A percentile compares a stretch with the other conserved stretches of the same genome.
These are phyloP conservation scores for Semotilus atromaculatus DNA, from an alignment of 2,797 vertebrate genomes.

Conservation along the genomic window DNA sequence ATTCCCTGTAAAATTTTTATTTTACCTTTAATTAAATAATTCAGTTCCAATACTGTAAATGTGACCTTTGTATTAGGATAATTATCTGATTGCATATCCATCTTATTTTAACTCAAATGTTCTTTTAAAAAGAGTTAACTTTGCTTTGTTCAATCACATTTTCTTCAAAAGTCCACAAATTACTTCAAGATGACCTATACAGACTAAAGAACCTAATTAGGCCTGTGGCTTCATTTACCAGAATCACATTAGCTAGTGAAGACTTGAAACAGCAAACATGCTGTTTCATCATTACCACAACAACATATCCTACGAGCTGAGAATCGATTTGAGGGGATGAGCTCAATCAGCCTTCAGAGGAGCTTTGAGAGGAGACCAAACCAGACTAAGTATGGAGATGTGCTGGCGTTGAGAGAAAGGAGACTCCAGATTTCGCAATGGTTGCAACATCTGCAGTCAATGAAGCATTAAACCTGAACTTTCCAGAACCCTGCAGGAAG, in stretches of 20 bases:
- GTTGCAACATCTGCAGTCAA: slow-evolving; percentile 66
- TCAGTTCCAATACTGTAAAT: background rate
- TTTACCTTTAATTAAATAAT: background rate
- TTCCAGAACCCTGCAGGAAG: slow-evolving; percentile 61
- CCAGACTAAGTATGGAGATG: slow-evolving; percentile 54
- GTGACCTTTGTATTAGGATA: background rate
- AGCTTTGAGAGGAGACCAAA: slow-evolving; percentile 53
- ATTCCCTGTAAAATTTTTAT: no score
- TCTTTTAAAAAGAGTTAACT: slow-evolving; percentile 45
- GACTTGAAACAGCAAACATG: slow-evolving; percentile 57
- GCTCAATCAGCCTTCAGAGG: slow-evolving; percentile 54
- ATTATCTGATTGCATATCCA: background rate
- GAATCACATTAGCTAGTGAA: slow-evolving; percentile 59
- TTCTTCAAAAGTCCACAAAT: slow-evolving; percentile 59
- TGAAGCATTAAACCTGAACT: slow-evolving; percentile 66
- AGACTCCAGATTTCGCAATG: slow-evolving; percentile 51
- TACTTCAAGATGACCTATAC: slow-evolving; percentile 65
- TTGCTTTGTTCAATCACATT: slow-evolving; percentile 42
- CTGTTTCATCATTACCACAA: slow-evolving; percentile 63
- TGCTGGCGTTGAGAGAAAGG: slow-evolving; percentile 53
- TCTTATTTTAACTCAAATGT: background rate
- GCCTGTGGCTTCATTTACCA: slow-evolving; percentile 64
- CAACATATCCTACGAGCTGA: slow-evolving; percentile 62
- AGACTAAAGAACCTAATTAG: slow-evolving; percentile 62
- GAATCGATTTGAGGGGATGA: slow-evolving; percentile 57